Conservation (phyloP, 2,113 vertebrate species). For the Emydura subglobosa region DNA sequence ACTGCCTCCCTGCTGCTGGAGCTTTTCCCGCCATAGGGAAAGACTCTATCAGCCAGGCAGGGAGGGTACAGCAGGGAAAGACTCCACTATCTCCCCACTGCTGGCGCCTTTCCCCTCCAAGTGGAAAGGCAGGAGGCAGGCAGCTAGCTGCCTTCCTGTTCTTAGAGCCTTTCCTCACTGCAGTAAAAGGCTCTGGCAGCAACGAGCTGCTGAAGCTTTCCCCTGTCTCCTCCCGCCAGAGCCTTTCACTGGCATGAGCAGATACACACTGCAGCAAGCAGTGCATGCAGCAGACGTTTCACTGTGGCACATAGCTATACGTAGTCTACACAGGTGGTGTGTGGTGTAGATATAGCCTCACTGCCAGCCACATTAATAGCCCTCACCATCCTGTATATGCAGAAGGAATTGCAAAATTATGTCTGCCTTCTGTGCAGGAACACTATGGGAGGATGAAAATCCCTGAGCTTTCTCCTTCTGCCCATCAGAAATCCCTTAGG, state of each 20-base stretch:
- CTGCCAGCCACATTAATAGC: rapidly evolving
- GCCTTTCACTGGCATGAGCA: neutral
- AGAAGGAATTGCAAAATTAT: neutral
- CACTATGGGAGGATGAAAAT: neutral
- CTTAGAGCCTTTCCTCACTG: too few species aligned
- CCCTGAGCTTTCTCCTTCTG: neutral
- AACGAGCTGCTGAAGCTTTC: too few species aligned
- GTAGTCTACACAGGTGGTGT: neutral
- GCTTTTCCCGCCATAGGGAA: neutral
- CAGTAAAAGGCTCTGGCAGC: too few species aligned
- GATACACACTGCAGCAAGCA: neutral
- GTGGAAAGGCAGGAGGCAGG: too few species aligned
- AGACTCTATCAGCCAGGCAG: neutral
- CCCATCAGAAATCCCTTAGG: rapidly evolving
- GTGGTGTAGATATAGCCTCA: rapidly evolving
- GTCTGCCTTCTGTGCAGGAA: neutral
- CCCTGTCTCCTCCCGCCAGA: neutral
- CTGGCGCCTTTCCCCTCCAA: too few species aligned
- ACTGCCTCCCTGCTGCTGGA: neutral
- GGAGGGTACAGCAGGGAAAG: too few species aligned
- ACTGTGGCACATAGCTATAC: neutral
- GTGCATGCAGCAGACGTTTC: neutral
- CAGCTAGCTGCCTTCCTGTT: too few species aligned
- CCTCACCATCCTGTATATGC: neutral
- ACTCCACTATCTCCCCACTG: too few species aligned